phyloP scores from a whole-genome alignment of 1,140 invertebrate genomes.

The Microplitis mediator region DNA sequence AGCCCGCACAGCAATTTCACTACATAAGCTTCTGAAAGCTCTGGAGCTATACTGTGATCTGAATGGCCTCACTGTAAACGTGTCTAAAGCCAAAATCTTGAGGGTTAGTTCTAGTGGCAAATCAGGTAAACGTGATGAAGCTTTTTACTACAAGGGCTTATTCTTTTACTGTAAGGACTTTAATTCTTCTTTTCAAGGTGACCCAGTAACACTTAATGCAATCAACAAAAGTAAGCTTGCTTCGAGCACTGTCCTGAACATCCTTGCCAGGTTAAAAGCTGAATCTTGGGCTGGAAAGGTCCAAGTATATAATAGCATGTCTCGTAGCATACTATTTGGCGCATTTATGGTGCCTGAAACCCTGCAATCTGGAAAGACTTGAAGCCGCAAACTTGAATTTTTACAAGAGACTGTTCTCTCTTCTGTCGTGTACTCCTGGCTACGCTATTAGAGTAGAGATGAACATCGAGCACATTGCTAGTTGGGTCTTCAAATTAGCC shows the following conservation, averaged over 20 bases:
- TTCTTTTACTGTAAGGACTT: constrained; percentile 22
- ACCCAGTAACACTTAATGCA: not conserved
- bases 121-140: not conserved
- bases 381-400: no score
- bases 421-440: no score
- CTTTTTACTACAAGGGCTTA: constrained; percentile 16
- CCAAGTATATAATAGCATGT: not conserved
- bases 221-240: constrained; percentile 12
- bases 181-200: not conserved
- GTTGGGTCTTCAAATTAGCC: no score
- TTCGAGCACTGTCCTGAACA: not conserved
- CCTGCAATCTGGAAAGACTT: no score
- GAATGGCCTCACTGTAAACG: constrained; percentile 24
- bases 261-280: not conserved
- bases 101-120: constrained; percentile 22
- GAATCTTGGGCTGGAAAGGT: constrained; percentile 22
- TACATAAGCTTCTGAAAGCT: constrained; percentile 11
- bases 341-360: no score
- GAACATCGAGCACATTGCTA: no score
- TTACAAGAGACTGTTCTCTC: no score
- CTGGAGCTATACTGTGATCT: constrained; percentile 20
- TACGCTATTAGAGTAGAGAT: no score
- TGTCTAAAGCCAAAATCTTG: constrained; percentile 30
- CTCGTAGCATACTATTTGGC: no score
- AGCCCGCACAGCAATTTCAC: not conserved